Base-by-base conservation (phyloP, 1,140 invertebrate genomes). In the Dinothrombium tinctorium region DNA sequence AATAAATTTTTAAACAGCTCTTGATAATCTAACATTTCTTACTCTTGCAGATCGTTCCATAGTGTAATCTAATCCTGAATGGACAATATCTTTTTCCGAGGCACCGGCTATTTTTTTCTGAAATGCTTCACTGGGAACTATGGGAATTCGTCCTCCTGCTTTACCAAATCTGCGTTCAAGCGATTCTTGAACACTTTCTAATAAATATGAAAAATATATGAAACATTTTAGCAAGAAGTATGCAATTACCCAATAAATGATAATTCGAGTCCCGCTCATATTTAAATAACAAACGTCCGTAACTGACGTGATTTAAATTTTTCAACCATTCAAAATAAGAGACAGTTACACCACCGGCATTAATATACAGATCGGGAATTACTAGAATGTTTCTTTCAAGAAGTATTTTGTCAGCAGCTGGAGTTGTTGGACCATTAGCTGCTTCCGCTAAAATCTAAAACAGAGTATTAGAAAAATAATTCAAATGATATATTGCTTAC, bases 281-380 rank as follows among this genome's bases (percentile, higher is more conserved):
- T 62, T 99, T 99, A 65, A 99, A 99, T 6, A 89, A 92, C 39
- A 99, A 68, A 53, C 92, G 71, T 45, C 94, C 94, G 57, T 95
- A 99, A 9, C 86, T 94, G 4, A 99, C 94, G 59, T 99, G 94
- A 61, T 98, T 98, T 31, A 99, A 66, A 65, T 99, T 98, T 65
- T 99, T 99, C 46, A 99, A 67, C 92, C 92, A 98, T 59, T 99
- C 94, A 63, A 99, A 99, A 69, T 95, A 99, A 19, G 90, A 98
- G 8, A 99, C 94, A 15, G 92, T 98, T 4, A 98, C 94, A 82
- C 89, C 90, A 62, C 90, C 90, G 51, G 86, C 87, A 65, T 96
- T 96, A 52, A 92, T 76, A 60, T 80, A 83, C 59, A 94, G 65
- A 65, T 96, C 92, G 22, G 94, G 94, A 56, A 99, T 92, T 40